Base-by-base conservation (phyloP, 2,888 invertebrate species). In the Parapristionchus giblindavisi region DNA sequence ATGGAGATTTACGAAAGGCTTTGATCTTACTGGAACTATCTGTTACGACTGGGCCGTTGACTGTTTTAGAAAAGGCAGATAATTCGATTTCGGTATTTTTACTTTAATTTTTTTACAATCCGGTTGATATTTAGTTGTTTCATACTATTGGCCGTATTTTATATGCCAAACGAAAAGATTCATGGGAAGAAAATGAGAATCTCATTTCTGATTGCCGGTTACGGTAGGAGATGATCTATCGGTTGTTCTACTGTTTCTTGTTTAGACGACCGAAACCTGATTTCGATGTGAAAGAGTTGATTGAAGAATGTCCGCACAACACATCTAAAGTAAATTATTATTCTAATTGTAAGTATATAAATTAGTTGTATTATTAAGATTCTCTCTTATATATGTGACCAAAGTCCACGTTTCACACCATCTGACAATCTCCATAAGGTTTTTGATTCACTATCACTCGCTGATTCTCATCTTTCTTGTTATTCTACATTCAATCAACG, bases 1-100 rank as follows among this genome's bases (percentile, higher is more conserved):
- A 71, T 56, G 70, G 70, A 38, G 70, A 71, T 71, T 3, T 71
- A 3, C 17, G 70, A 14, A 71, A 71, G 29, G 70, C 70, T 29
- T 8, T 56, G 11, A 71, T 56, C 5, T 38, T 56, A 40, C 56
- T 56, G 17, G 56, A 68, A 27, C 63, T 65, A 29, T 36, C 34
- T 52, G 27, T 38, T 54, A 34, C 43, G 5, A 40, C 27, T 3
- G 70, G 38, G 43, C 38, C 32, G 21, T 34, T 29, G 5, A 68
- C 51, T 34, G 68, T 52, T 24, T 68, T 43, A 34, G 52, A 68
- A 24, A 52, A 48, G 11, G 52, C 68, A 14, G 68, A 52, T 52
- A 34, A 34, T 2, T 29, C 51, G n/a, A 68, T 68, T 6, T 52
- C 68, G 52, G 68, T 68, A 36, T 6, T 14, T 54, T 6, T n/a